Conservation (phyloP, 1,140 invertebrate genomes). For the Zaprionus africanus region DNA sequence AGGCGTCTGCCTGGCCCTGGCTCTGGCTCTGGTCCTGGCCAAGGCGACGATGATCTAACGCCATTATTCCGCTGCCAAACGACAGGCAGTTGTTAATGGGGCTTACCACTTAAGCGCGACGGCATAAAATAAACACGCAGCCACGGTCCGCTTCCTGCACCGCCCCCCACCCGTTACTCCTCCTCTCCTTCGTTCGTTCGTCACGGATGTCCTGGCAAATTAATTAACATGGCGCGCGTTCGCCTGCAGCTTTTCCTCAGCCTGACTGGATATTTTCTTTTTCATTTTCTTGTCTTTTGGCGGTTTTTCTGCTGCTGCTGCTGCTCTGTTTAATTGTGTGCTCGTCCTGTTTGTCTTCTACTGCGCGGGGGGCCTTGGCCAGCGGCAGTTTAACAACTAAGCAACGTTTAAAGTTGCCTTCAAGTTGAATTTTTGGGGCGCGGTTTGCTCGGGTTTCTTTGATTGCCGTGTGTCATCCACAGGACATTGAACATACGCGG, state of each 20-base stretch:
- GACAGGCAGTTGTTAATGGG: slow-evolving; percentile 82
- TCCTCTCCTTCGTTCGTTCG: not conserved
- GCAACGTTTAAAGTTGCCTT: slow-evolving; percentile 74
- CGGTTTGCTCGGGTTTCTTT: slow-evolving; percentile 45
- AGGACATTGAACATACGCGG: slow-evolving; percentile 75
- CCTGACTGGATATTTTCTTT: slow-evolving; percentile 20
- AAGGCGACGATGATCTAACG: slow-evolving; percentile 80
- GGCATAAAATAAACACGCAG: slow-evolving; percentile 79
- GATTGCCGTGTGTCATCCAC: slow-evolving; percentile 43
- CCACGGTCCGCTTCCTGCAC: slow-evolving; percentile 15
- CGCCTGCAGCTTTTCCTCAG: slow-evolving; percentile 33
- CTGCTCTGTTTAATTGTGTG: slow-evolving; percentile 63
- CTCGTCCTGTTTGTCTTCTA: slow-evolving; percentile 3
- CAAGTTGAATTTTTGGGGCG: slow-evolving; percentile 41
- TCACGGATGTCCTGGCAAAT: slow-evolving; percentile 79
- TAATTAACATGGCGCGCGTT: slow-evolving; percentile 75
- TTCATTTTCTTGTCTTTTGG: slow-evolving; percentile 42
- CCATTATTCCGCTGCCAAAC: slow-evolving; percentile 77
- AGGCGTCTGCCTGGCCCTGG: slow-evolving; percentile 19
- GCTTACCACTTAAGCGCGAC: slow-evolving; percentile 81
- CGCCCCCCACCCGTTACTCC: not conserved
- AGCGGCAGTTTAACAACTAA: slow-evolving; percentile 76
- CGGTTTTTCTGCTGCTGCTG: slow-evolving; percentile 24
- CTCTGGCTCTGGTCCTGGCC: slow-evolving; percentile 22
- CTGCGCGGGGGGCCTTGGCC: slow-evolving; percentile 25